Conservation (phyloP, 2,888 invertebrate genomes). For the Candidula unifasciata region DNA sequence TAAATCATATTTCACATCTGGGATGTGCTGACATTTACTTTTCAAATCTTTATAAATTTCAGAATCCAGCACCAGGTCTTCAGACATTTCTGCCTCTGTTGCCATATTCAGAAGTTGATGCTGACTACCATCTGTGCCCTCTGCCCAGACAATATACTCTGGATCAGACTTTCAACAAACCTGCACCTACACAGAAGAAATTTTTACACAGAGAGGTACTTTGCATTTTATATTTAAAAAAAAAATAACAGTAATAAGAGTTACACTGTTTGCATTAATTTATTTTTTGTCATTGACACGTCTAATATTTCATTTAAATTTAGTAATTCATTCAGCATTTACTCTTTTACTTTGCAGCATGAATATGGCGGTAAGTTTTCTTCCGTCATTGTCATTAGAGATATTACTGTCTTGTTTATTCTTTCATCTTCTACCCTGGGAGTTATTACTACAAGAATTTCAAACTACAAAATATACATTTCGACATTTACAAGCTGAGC, state of each 20-base stretch:
- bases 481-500: too few relatives aligned
- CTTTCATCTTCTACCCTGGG: too few relatives aligned
- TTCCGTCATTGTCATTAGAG: too few relatives aligned
- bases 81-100: conserved; percentile 75
- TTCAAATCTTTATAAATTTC: conserved; percentile 6
- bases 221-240: background rate
- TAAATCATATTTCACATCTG: background rate
- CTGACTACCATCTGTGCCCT: conserved; percentile 77
- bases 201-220: conserved; percentile 76
- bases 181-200: conserved; percentile 74
- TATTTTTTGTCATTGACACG: background rate
- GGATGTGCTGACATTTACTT: background rate
- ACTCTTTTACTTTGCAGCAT: background rate
- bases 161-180: conserved; percentile 63
- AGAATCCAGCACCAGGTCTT: conserved; percentile 78
- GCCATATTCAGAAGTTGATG: conserved; percentile 75
- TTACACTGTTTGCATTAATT: background rate
- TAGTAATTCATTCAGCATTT: background rate
- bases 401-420: too few relatives aligned
- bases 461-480: too few relatives aligned
- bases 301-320: background rate
- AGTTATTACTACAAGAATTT: too few relatives aligned
- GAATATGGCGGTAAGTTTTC: too few relatives aligned
- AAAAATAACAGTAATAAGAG: too few relatives aligned
- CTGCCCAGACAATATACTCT: conserved; percentile 72